Percentiles rank a stretch among this genome's conserved stretches.
These are phyloP conservation scores for Apamea anceps DNA, from an alignment of 2,888 invertebrate genomes.

Conservation along the genomic window DNA sequence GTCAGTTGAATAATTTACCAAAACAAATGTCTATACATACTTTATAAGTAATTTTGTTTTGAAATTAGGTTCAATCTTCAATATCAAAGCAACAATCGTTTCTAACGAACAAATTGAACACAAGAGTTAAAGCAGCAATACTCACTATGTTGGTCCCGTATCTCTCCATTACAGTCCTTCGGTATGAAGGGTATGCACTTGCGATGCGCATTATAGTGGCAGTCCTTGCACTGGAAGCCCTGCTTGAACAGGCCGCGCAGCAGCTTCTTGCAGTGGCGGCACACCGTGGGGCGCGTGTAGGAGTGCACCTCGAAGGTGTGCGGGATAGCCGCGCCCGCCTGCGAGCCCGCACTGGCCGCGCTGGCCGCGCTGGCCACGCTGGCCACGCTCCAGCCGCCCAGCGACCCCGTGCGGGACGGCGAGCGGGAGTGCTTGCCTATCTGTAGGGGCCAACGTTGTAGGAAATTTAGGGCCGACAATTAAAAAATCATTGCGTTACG, in stretches of 20 bases:
- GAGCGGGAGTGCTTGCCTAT: slow-evolving; percentile 91
- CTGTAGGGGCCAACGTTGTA: slow-evolving; percentile 6
- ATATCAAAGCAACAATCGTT: background rate
- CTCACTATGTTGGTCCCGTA: slow-evolving; percentile 90
- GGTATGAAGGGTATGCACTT: slow-evolving; percentile 97
- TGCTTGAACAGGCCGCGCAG: slow-evolving; percentile 97
- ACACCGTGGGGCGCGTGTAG: slow-evolving; percentile 99
- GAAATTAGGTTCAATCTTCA: background rate
- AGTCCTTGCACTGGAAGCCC: slow-evolving; percentile 99
- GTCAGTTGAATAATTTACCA: background rate
- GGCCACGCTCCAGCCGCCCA: slow-evolving; percentile 54
- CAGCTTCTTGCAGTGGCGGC: slow-evolving; percentile 98
- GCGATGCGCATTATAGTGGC: slow-evolving; percentile 98
- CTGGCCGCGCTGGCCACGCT: slow-evolving; percentile 35
- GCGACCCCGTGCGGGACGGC: slow-evolving; percentile 92
- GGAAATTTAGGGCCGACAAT: background rate
- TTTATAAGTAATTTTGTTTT: background rate
- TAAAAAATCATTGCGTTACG: too few species aligned
- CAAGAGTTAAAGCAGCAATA: background rate
- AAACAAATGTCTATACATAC: background rate
- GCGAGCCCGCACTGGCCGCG: slow-evolving; percentile 21
- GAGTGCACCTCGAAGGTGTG: slow-evolving; percentile 99
- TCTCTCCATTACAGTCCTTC: slow-evolving; percentile 95
- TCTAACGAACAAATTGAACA: background rate
- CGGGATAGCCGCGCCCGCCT: slow-evolving; percentile 88